Base-by-base conservation (phyloP, 2,888 invertebrate species). In the Limnephilus lunatus region DNA sequence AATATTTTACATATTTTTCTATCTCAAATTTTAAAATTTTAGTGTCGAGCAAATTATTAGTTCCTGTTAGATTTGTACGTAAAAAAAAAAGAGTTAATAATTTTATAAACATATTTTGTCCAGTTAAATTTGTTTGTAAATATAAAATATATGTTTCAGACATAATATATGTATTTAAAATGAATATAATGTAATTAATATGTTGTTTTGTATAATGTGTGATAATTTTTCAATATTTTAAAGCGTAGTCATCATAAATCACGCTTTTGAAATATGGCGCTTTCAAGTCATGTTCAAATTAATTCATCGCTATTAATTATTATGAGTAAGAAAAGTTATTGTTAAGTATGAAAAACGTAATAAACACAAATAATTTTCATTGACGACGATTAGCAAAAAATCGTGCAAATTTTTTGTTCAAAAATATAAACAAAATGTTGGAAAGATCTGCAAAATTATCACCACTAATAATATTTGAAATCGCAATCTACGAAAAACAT, bases 121-220 rank as follows among this genome's bases (percentile, higher is more conserved):
- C 48, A n/a, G 39, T 25, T 85, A 31, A 86, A 30, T 48, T 48
- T 44, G n/a, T 44, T 30, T 86, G 86, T 86, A 86, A 44, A 86
- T 86, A 86, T 39, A 44, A 86, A 30, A 48, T 19, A 39, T 48
- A 86, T 44, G 25, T 85, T 85, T 35, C 68, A 68, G 68, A 68
- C 68, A 68, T 68, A 82, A 82, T 82, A 15, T 83, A 32, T 83
- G 15, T 83, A 83, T 30, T 83, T 68, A 25, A 68, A 68, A 68
- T 83, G 14, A 35, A 83, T 83, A 83, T 83, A 83, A 19, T 30
- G 35, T 35, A 83, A 83, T 83, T 83, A 35, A 83, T 11, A 83
- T 83, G 14, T 83, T 83, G 83, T 83, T 86, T 86, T 86, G 44
- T 86, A 44, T 86, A 86, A n/a, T 86, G 86, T 86, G 86, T 86